Evolutionary conservation across 2,113 vertebrate genomes (phyloP).

Genomic region (Platysternon megacephalum): DNA sequence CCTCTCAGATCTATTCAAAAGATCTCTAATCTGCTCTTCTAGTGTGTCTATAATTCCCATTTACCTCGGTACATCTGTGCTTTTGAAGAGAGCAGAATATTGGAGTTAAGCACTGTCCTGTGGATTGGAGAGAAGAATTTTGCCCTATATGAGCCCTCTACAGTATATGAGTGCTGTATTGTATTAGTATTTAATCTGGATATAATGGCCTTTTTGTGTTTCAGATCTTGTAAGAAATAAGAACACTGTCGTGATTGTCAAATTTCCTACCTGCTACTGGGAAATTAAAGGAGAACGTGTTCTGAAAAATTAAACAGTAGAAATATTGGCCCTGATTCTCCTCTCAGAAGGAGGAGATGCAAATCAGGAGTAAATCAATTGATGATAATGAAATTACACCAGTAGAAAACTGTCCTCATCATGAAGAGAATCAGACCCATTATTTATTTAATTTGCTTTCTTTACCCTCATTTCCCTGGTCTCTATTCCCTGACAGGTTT

Average conservation of each 20-base stretch:
- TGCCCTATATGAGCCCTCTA: accelerated
- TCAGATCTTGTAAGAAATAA: background rate
- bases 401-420: background rate
- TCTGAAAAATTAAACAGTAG: background rate
- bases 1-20: background rate
- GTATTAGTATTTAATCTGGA: background rate
- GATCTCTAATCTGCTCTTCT: background rate
- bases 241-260: background rate
- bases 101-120: too few species aligned
- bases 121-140: background rate
- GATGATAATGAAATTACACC: background rate
- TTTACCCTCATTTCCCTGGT: background rate
- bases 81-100: background rate
- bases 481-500: background rate
- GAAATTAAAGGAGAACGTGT: background rate
- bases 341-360: background rate
- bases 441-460: background rate
- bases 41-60: background rate
- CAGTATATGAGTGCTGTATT: background rate
- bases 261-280: background rate
- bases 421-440: background rate
- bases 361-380: background rate
- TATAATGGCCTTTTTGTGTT: background rate
- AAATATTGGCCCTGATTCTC: background rate
- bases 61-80: background rate